These are phyloP conservation scores for Acanthornis magna DNA, from an alignment of 2,797 vertebrate genomes.

Conservation along the genomic window DNA sequence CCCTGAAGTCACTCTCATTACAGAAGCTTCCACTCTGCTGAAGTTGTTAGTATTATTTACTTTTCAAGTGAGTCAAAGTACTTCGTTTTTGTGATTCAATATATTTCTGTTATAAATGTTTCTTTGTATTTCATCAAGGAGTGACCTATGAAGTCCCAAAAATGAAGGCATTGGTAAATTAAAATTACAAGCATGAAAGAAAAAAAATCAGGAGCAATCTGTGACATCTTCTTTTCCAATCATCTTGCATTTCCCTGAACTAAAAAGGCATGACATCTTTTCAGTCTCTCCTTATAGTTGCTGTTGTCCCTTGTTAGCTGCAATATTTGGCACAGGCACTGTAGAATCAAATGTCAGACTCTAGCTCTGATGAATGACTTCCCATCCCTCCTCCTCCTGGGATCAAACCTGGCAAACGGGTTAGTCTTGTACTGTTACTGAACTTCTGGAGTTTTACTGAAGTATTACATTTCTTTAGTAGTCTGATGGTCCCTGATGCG, in stretches of 20 bases:
- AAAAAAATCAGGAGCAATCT: not conserved
- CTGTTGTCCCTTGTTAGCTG: not conserved
- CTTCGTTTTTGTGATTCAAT: not conserved
- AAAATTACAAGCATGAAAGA: not conserved
- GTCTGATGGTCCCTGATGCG: accelerated
- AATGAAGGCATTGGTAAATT: not conserved
- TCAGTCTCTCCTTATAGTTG: not conserved
- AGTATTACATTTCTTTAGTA: not conserved
- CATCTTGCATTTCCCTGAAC: not conserved
- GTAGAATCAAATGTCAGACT: not conserved
- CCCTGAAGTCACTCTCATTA: not conserved
- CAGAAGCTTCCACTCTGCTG: not conserved
- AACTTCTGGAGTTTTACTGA: not conserved
- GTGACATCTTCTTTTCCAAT: not conserved
- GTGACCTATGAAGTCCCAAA: not conserved
- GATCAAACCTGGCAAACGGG: not conserved
- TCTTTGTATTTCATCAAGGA: not conserved
- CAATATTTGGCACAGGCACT: not conserved
- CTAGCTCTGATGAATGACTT: not conserved
- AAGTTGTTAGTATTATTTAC: not conserved
- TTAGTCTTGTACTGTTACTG: not conserved
- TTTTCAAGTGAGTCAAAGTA: not conserved
- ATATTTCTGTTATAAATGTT: not conserved
- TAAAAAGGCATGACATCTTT: not conserved
- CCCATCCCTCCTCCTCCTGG: not conserved